Conservation (phyloP, 2,888 invertebrate species). For the Thysanoteuthis rhombus region DNA sequence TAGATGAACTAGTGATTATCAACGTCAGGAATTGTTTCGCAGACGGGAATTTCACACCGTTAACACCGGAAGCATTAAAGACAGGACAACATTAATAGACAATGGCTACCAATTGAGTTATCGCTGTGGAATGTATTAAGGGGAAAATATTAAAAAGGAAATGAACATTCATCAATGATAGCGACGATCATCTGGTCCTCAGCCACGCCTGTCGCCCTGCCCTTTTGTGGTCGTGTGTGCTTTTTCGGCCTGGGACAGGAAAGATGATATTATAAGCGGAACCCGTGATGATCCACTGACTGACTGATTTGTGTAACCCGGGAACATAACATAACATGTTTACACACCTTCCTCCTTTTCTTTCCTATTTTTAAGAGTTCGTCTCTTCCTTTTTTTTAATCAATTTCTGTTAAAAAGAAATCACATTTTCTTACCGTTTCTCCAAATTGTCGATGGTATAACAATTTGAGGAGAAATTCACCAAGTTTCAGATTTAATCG, state of each 20-base stretch:
- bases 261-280: not conserved
- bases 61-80: not conserved
- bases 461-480: too few relatives aligned
- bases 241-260: conserved; percentile 12
- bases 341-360: not conserved
- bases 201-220: not conserved
- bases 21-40: not conserved
- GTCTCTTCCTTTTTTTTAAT: too few relatives aligned
- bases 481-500: too few relatives aligned
- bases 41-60: not conserved
- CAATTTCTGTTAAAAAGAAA: too few relatives aligned
- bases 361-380: not conserved
- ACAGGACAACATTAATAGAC: not conserved
- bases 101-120: not conserved
- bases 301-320: not conserved
- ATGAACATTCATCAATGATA: not conserved
- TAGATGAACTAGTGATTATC: not conserved
- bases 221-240: not conserved
- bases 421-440: too few relatives aligned
- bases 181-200: not conserved
- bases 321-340: not conserved
- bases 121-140: not conserved
- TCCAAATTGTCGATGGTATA: too few relatives aligned
- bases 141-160: not conserved
- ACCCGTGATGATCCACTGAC: not conserved